These are phyloP conservation scores for Orchesella flavescens DNA, from an alignment of 2,888 invertebrate genomes.

Conservation along the genomic window DNA sequence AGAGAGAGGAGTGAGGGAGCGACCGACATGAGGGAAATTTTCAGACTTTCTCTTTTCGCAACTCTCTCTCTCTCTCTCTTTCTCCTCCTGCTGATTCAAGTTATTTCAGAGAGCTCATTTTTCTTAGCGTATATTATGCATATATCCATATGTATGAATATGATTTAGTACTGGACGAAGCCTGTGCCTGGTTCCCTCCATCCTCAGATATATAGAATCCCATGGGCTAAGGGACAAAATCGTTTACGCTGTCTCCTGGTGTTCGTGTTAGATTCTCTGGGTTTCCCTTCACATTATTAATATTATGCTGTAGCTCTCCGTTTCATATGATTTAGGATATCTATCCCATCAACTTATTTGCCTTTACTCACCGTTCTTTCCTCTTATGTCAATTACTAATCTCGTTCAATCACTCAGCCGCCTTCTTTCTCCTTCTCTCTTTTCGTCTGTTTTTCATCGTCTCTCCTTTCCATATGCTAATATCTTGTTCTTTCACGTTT, in stretches of 20 bases:
- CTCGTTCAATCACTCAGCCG: constrained; percentile 60
- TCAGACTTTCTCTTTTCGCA: constrained; percentile 14
- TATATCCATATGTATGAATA: constrained; percentile 61
- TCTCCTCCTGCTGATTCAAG: constrained; percentile 18
- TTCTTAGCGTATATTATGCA: constrained; percentile 36
- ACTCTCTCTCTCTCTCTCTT: too few species aligned
- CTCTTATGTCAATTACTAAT: constrained; percentile 63
- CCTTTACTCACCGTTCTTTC: constrained; percentile 41
- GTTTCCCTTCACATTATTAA: constrained; percentile 33
- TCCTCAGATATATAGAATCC: constrained; percentile 38
- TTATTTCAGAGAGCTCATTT: constrained; percentile 24
- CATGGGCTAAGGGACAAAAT: constrained; percentile 55
- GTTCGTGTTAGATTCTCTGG: background rate
- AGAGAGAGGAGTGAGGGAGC: too few species aligned
- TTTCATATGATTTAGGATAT: constrained; percentile 37
- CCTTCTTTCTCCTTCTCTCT: constrained; percentile 8
- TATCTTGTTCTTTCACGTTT: background rate
- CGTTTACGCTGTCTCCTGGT: constrained; percentile 29
- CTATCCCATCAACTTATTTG: constrained; percentile 53
- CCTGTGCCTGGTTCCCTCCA: constrained; percentile 15
- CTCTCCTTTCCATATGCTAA: constrained; percentile 29
- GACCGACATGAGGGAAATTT: constrained; percentile 53
- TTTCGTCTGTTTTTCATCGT: constrained; percentile 16
- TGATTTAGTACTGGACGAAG: constrained; percentile 52
- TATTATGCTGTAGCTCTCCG: constrained; percentile 18